phyloP scores from a whole-genome alignment of 2,888 invertebrate species.

The Apamea sordens region DNA sequence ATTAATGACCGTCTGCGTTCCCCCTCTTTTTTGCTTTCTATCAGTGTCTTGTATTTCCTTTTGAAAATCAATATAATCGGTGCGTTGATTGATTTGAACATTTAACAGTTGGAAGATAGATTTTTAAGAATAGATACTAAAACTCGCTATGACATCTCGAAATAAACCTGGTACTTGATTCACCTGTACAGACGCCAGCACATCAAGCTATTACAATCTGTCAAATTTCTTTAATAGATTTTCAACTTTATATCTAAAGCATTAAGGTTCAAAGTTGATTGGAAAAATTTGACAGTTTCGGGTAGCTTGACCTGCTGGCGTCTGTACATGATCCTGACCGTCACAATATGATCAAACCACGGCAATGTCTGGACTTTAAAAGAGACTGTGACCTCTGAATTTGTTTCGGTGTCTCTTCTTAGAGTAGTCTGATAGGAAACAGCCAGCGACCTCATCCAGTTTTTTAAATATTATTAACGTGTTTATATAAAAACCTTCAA shows the following conservation, averaged over 20 bases:
- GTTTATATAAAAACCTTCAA: too few species aligned
- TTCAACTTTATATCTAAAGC: too few species aligned
- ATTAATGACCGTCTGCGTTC: slow-evolving; percentile 74
- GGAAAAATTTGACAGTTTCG: too few species aligned
- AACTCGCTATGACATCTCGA: neutral
- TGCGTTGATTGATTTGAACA: slow-evolving; percentile 31
- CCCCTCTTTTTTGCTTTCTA: slow-evolving; percentile 56
- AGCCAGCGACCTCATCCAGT: too few species aligned
- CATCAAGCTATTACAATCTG: too few species aligned
- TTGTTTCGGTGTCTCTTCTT: neutral
- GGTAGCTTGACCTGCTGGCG: too few species aligned
- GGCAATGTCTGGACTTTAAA: neutral
- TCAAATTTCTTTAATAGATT: too few species aligned
- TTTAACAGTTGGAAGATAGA: neutral
- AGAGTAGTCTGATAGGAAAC: neutral
- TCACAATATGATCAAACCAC: neutral
- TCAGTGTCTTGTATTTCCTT: slow-evolving; percentile 42
- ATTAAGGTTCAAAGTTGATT: too few species aligned
- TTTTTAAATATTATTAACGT: neutral
- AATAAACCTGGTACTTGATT: neutral
- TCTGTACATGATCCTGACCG: neutral
- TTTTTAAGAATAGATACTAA: neutral
- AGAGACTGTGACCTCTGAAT: neutral
- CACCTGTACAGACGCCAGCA: too few species aligned
- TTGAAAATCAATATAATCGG: slow-evolving; percentile 39